These are phyloP conservation scores for Latrodectus hesperus DNA, from an alignment of 2,888 invertebrate species.

Conservation along the genomic window DNA sequence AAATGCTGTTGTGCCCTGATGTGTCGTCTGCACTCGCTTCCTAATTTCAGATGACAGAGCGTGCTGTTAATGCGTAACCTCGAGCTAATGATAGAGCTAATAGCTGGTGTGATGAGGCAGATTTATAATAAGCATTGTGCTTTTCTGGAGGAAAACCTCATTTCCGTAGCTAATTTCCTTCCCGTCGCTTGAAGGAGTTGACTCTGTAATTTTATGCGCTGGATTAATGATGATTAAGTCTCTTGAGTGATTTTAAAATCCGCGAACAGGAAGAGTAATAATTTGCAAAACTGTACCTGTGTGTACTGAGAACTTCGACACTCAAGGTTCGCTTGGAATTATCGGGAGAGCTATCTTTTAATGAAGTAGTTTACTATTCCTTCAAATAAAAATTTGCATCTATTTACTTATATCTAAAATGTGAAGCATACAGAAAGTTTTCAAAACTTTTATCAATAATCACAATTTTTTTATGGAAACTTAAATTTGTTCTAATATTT, in stretches of 20 bases:
- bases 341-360: too few relatives aligned
- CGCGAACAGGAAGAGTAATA: too few relatives aligned
- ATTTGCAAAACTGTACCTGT: too few relatives aligned
- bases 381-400: too few relatives aligned
- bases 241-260: not conserved
- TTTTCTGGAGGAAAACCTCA: not conserved
- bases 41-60: not conserved
- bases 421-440: too few relatives aligned
- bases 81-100: conserved; percentile 1
- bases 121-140: conserved; percentile 3
- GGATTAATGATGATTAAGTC: conserved; percentile 2
- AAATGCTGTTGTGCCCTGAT: not conserved
- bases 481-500: too few relatives aligned
- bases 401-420: too few relatives aligned
- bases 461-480: too few relatives aligned
- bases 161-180: not conserved
- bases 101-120: not conserved
- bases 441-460: too few relatives aligned
- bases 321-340: too few relatives aligned
- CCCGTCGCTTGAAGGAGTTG: not conserved
- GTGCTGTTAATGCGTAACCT: not conserved
- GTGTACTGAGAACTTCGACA: too few relatives aligned
- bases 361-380: too few relatives aligned
- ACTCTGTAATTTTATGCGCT: not conserved
- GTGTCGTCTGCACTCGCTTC: not conserved